Base-by-base conservation (phyloP, 2,797 vertebrate species). In the Bradypus variegatus region DNA sequence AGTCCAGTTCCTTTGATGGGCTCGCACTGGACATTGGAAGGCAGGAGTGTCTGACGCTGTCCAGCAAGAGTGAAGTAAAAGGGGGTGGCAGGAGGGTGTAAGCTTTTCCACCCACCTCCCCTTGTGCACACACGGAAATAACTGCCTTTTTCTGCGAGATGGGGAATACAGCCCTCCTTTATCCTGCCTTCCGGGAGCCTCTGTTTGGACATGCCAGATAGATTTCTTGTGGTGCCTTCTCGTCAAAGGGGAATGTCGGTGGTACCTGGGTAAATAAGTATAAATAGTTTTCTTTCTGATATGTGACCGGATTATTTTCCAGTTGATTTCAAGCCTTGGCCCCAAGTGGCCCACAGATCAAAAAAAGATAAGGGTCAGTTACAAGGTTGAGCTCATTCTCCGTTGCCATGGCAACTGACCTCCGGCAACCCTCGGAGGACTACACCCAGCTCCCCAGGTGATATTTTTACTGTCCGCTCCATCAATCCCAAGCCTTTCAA, bases 341-440 rank as follows among this genome's bases (percentile, higher is more conserved):
- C 98, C 97, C 98, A 97, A 97, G 97, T 97, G 98, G 97, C 96
- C 97, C 96, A 97, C 97, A 97, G 97, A 98, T 98, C 97, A 98
- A 97, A 98, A 98, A 98, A 97, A 98, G 97, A 97, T 97, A 98
- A 98, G 98, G 99, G 99, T 99, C 98, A 99, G 98, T 98, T 98
- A 98, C 98, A 98, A 98, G 98, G 98, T 98, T 97, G 97, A 98
- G 97, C 98, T 98, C 98, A 98, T 98, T 98, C 98, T 94, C 96
- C 90, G 98, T 99, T 98, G 97, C 98, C 98, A 98, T 99, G 97
- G 98, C 98, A 99, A 99, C 99, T 98, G 98, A 99, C 99, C 99
- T 99, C 98, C 97, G 98, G 98, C 98, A 95, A 98, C 97, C 98
- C 98, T 98, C 98, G 92, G 98, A 98, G 98, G 98, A 98, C 96